Conservation (phyloP, 1,140 invertebrate species). For the Thaumatotibia leucotreta region DNA sequence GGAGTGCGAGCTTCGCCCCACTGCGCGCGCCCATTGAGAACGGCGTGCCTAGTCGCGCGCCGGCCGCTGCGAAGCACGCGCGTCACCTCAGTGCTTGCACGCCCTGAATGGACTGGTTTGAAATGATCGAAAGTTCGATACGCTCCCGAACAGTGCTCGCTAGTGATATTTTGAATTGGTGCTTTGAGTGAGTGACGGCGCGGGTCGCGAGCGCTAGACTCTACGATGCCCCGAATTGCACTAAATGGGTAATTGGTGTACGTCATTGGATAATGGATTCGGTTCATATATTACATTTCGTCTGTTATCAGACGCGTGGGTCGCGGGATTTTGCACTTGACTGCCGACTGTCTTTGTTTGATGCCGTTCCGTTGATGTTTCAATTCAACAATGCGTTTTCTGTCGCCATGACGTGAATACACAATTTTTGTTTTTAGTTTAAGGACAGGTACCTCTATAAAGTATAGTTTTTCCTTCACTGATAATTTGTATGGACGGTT, state of each 20-base stretch:
- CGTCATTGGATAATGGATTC: slow-evolving; percentile 75
- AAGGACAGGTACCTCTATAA: slow-evolving; percentile 24
- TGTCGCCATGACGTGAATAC: slow-evolving; percentile 55
- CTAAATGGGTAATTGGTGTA: slow-evolving; percentile 74
- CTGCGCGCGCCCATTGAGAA: slow-evolving; percentile 59
- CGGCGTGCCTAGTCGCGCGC: slow-evolving; percentile 57
- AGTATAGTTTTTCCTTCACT: slow-evolving; percentile 18
- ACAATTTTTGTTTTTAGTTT: slow-evolving; percentile 33
- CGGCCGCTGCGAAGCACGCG: slow-evolving; percentile 61
- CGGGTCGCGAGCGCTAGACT: slow-evolving; percentile 48
- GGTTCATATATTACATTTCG: slow-evolving; percentile 62
- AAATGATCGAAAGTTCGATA: slow-evolving; percentile 50
- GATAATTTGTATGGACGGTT: slow-evolving; percentile 19
- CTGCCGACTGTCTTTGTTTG: slow-evolving; percentile 59
- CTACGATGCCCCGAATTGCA: slow-evolving; percentile 70
- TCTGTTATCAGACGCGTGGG: slow-evolving; percentile 54
- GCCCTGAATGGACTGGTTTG: slow-evolving; percentile 41
- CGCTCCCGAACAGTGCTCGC: slow-evolving; percentile 50
- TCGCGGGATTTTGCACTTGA: slow-evolving; percentile 66
- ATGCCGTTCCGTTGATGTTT: slow-evolving; percentile 56
- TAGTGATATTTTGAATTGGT: slow-evolving; percentile 65
- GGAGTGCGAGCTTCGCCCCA: slow-evolving; percentile 70
- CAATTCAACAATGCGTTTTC: slow-evolving; percentile 55
- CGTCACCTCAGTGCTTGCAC: slow-evolving; percentile 43
- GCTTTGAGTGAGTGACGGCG: slow-evolving; percentile 67